Evolutionary conservation across 2,113 vertebrate species (phyloP).

Genomic region (Engraulis encrasicolus): DNA sequence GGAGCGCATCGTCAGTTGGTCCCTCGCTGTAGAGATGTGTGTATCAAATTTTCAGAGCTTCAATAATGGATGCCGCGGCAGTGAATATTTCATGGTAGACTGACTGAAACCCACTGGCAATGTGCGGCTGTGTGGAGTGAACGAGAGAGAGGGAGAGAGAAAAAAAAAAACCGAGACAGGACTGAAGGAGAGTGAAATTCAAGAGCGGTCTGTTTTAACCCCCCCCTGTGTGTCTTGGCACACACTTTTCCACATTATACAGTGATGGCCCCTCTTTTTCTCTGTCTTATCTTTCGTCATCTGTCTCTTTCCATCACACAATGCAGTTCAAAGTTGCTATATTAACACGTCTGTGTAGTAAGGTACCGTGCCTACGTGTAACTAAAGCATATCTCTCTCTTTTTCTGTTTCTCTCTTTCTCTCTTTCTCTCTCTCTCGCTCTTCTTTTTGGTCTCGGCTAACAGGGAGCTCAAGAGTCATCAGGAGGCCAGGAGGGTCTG

Average conservation of each 20-base stretch:
- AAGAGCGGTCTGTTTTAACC: conserved; percentile 39
- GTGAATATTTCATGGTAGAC: conserved; percentile 76
- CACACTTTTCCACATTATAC: background rate
- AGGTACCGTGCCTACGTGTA: no score
- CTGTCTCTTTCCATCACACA: no score
- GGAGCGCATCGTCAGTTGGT: conserved; percentile 42
- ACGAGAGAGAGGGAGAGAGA: conserved; percentile 35
- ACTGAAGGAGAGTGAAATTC: conserved; percentile 58
- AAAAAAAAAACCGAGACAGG: conserved; percentile 23
- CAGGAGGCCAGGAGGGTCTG: conserved; percentile 72
- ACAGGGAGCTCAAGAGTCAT: conserved; percentile 74
- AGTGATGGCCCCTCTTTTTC: conserved; percentile 48
- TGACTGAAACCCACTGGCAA: conserved; percentile 67
- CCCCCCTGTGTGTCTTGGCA: background rate
- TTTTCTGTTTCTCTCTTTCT: conserved; percentile 12
- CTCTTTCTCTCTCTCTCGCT: background rate
- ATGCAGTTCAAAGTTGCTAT: no score
- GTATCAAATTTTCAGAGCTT: conserved; percentile 66
- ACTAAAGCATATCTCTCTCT: no score
- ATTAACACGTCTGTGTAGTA: no score
- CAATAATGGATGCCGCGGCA: conserved; percentile 73
- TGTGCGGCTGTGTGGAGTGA: conserved; percentile 62
- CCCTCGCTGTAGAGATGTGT: conserved; percentile 47
- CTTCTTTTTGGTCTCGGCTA: background rate
- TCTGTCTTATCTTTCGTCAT: background rate